Conservation (phyloP, 2,113 vertebrate species). For the Cebidichthys violaceus region DNA sequence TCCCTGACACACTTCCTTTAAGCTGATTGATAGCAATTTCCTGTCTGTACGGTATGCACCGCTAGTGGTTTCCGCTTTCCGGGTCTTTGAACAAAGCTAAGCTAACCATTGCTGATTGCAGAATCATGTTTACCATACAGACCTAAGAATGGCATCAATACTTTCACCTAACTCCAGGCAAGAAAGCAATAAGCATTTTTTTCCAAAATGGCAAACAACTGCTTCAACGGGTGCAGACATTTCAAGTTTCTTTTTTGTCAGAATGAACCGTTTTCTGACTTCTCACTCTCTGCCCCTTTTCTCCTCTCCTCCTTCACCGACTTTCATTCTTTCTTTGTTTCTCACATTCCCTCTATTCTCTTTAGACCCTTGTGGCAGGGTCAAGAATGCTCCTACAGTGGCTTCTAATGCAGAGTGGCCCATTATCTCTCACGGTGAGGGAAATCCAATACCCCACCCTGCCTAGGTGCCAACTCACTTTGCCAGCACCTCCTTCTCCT, state of each 20-base stretch:
- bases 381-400: conserved; percentile 88
- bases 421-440: conserved; percentile 85
- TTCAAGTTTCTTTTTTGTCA: neutral
- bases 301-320: conserved; percentile 16
- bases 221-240: neutral
- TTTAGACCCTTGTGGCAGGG: conserved; percentile 75
- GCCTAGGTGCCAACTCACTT: conserved; percentile 84
- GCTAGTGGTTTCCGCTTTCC: neutral
- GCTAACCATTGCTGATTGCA: neutral
- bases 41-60: neutral
- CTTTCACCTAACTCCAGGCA: neutral
- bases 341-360: conserved; percentile 77
- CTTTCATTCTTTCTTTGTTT: conserved; percentile 40
- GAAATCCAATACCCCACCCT: conserved; percentile 88
- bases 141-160: neutral
- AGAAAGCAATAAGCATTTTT: neutral
- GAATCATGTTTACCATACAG: neutral
- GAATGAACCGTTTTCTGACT: neutral
- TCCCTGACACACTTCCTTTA: neutral
- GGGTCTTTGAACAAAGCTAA: neutral
- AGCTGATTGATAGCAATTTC: neutral
- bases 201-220: neutral
- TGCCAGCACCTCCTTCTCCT: conserved; percentile 61
- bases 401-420: conserved; percentile 80
- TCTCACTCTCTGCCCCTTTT: neutral